Conservation (phyloP, 2,113 vertebrate species). For the Ahaetulla prasina region DNA sequence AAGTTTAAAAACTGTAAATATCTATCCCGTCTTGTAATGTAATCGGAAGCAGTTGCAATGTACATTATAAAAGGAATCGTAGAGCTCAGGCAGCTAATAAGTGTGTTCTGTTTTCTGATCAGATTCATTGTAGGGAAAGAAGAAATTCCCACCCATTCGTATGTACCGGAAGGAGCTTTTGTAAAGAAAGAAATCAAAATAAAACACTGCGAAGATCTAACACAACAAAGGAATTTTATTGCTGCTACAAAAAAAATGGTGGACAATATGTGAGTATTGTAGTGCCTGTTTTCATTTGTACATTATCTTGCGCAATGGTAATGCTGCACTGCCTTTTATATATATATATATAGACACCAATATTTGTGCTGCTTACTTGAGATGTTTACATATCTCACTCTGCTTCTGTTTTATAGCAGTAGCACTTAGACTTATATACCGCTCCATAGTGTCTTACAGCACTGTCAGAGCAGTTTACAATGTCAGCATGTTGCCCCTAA, state of each 20-base stretch:
- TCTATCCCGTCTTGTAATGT: not conserved
- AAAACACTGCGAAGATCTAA: conserved; percentile 51
- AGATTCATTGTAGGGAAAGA: conserved; percentile 97
- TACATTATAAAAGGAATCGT: not conserved
- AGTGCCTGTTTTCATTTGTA: not conserved
- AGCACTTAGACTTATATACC: too few species aligned
- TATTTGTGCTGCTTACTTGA: not conserved
- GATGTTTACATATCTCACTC: not conserved
- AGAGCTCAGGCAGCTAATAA: not conserved
- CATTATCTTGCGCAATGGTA: not conserved
- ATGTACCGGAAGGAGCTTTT: conserved; percentile 68
- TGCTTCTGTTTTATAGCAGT: not conserved
- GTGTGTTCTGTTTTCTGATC: conserved; percentile 37
- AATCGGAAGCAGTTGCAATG: not conserved
- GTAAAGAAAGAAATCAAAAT: conserved; percentile 66
- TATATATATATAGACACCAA: not conserved
- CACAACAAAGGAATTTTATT: conserved; percentile 66
- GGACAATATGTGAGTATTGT: conserved; percentile 83
- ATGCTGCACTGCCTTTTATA: not conserved
- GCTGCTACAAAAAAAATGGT: conserved; percentile 77
- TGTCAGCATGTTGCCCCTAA: too few species aligned
- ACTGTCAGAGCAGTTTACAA: too few species aligned
- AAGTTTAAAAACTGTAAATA: not conserved
- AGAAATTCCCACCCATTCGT: conserved; percentile 88
- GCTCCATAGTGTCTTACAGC: too few species aligned